These are phyloP conservation scores for Tapera naevia DNA, from an alignment of 2,797 vertebrate genomes.

Conservation along the genomic window DNA sequence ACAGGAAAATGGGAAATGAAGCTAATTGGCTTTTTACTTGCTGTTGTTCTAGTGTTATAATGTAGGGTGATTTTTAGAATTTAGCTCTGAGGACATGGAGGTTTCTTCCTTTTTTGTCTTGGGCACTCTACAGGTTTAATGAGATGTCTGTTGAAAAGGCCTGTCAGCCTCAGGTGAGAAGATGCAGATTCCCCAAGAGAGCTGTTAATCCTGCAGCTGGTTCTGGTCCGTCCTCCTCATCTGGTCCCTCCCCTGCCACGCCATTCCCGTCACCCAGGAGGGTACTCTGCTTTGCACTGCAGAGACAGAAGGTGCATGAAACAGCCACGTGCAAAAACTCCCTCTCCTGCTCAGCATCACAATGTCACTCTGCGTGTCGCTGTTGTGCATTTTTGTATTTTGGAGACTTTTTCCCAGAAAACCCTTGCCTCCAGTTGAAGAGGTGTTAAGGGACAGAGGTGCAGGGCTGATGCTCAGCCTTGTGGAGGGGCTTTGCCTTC, in stretches of 20 bases:
- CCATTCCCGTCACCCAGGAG: background rate
- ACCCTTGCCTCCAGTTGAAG: background rate
- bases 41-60: background rate
- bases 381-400: background rate
- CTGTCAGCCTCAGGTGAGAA: background rate
- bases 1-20: background rate
- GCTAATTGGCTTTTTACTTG: background rate
- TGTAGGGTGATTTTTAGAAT: background rate
- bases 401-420: background rate
- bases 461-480: background rate
- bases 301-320: background rate
- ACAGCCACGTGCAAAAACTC: background rate
- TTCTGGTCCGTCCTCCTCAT: background rate
- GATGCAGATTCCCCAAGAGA: background rate
- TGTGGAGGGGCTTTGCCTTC: background rate
- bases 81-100: background rate
- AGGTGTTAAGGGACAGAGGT: rapidly evolving
- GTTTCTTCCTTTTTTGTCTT: background rate
- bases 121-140: background rate
- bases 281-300: rapidly evolving
- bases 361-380: rapidly evolving
- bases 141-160: background rate
- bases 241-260: background rate
- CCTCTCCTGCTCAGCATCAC: rapidly evolving
- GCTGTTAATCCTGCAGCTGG: background rate